Conservation (phyloP, 2,888 invertebrate species). For the Dione juno region DNA sequence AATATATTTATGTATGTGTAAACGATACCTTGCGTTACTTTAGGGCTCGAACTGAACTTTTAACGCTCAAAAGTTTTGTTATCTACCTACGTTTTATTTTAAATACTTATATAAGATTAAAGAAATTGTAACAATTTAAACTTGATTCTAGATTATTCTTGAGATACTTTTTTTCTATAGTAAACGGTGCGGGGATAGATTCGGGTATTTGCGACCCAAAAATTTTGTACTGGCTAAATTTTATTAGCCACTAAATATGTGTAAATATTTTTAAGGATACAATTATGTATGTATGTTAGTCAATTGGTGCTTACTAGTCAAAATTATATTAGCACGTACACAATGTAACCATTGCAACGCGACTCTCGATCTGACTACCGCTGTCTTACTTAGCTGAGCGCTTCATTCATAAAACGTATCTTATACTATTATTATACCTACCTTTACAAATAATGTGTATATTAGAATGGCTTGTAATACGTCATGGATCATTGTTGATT, state of each 20-base stretch:
- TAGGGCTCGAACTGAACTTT: conserved; percentile 32
- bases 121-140: conserved; percentile 1
- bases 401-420: conserved; percentile 15
- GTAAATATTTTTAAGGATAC: conserved; percentile 65
- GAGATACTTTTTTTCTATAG: background rate
- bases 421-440: conserved; percentile 30
- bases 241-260: conserved; percentile 66
- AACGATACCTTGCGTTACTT: conserved; percentile 3
- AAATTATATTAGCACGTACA: conserved; percentile 78
- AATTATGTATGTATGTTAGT: conserved; percentile 62
- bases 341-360: conserved; percentile 39
- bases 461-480: background rate
- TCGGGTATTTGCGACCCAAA: conserved; percentile 47
- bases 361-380: background rate
- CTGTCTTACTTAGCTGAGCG: conserved; percentile 7
- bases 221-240: conserved; percentile 68
- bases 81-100: background rate
- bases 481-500: background rate
- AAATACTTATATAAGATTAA: background rate
- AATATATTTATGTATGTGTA: conserved; percentile 15
- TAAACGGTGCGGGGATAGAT: conserved; percentile 19
- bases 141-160: conserved; percentile 13
- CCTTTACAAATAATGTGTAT: background rate
- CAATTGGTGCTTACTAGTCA: conserved; percentile 84
- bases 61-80: conserved; percentile 34